Conservation (phyloP, 1,140 invertebrate species). For the silkworm (Bombyx mori) region DNA sequence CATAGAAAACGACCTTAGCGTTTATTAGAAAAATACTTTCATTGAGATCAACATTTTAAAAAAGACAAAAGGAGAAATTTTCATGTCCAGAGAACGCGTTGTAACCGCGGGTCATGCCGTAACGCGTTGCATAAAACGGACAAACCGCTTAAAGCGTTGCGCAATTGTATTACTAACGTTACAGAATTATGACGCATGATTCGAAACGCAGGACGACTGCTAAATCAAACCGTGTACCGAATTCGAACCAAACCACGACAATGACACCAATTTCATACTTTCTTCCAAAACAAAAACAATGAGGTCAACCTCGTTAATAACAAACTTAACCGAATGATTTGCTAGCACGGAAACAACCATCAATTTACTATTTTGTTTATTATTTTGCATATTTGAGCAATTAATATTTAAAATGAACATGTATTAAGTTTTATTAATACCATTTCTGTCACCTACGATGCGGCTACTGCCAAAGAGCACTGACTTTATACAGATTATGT, state of each 20-base stretch:
- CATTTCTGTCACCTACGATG: conserved; percentile 6
- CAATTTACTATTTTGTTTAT: neutral
- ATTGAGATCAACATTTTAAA: neutral
- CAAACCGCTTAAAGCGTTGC: conserved; percentile 41
- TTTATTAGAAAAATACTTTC: no score
- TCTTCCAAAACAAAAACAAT: conserved; percentile 51
- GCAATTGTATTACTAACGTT: conserved; percentile 37
- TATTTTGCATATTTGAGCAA: neutral
- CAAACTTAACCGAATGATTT: neutral
- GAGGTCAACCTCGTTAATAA: conserved; percentile 21
- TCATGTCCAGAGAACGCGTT: conserved; percentile 7
- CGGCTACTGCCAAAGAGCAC: conserved; percentile 28
- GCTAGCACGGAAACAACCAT: no score
- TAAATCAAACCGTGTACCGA: conserved; percentile 37
- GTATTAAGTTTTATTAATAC: conserved; percentile 5
- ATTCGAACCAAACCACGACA: conserved; percentile 36
- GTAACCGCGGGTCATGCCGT: conserved; percentile 17
- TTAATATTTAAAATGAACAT: neutral
- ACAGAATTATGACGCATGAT: conserved; percentile 46
- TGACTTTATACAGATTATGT: conserved; percentile 57
- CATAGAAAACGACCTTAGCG: no score
- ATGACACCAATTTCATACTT: conserved; percentile 55
- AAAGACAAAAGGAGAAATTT: conserved; percentile 18
- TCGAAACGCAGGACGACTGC: conserved; percentile 36
- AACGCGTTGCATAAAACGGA: conserved; percentile 48